Percentiles rank a stretch among this genome's conserved stretches.
These are phyloP conservation scores for Lucifuga dentata DNA, from an alignment of 2,113 vertebrate species.

Conservation along the genomic window DNA sequence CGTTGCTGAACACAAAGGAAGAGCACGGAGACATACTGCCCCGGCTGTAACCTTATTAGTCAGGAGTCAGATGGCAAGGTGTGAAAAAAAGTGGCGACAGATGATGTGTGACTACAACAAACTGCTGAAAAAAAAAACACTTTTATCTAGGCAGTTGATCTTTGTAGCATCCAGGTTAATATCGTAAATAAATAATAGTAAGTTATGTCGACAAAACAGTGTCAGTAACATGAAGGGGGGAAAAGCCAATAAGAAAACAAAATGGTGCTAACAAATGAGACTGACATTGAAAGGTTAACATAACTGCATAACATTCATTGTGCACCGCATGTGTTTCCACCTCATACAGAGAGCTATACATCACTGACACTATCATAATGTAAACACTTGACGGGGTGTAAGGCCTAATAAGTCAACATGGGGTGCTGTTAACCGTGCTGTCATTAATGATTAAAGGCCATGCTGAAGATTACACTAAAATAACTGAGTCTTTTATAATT, in stretches of 20 bases:
- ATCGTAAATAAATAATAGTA: too few species aligned
- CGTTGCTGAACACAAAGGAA: slow-evolving; percentile 52
- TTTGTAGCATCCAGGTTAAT: too few species aligned
- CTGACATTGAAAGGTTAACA: slow-evolving; percentile 30
- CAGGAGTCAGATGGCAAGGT: slow-evolving; percentile 29
- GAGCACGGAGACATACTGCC: neutral
- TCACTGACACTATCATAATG: slow-evolving; percentile 47
- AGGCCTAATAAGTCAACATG: slow-evolving; percentile 60
- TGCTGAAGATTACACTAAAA: slow-evolving; percentile 30
- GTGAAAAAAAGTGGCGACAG: neutral
- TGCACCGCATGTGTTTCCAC: slow-evolving; percentile 46
- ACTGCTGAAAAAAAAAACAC: too few species aligned
- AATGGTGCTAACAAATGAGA: slow-evolving; percentile 25
- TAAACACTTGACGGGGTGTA: slow-evolving; percentile 59
- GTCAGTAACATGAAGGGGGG: neutral
- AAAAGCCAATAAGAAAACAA: neutral
- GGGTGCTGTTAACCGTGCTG: slow-evolving; percentile 49
- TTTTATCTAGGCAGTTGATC: too few species aligned
- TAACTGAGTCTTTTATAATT: slow-evolving; percentile 12
- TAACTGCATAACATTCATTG: slow-evolving; percentile 39
- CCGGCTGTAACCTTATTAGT: slow-evolving; percentile 48
- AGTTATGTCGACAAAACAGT: neutral
- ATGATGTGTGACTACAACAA: slow-evolving; percentile 13
- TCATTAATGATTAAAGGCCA: slow-evolving; percentile 63
- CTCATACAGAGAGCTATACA: slow-evolving; percentile 44